A percentile compares a stretch with the other conserved stretches of the same genome.
Evolutionary conservation across 2,797 vertebrate genomes (phyloP).

Genomic region (Trachops cirrhosus): DNA sequence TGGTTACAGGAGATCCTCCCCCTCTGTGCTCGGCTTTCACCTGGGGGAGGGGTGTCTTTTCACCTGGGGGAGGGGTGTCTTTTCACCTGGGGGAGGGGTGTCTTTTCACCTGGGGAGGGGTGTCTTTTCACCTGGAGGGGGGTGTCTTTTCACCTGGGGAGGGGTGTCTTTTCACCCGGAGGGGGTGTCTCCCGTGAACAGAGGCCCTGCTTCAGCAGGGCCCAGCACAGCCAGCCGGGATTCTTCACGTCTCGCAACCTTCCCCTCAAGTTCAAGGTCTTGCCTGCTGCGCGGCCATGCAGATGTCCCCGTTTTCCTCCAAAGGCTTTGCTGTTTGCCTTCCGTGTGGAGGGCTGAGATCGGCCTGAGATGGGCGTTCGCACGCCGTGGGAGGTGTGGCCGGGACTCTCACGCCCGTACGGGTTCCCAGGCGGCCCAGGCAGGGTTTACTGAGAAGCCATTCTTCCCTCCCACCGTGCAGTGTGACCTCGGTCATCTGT

Average conservation of each 20-base stretch:
- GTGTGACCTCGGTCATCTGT: accelerated
- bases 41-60: too few relatives aligned
- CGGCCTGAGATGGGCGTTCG: background rate
- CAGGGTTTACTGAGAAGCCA: accelerated
- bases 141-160: too few relatives aligned
- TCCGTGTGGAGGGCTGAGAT: accelerated
- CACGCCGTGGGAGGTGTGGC: accelerated
- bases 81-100: too few relatives aligned
- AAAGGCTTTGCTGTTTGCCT: too few relatives aligned
- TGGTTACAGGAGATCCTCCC: background rate
- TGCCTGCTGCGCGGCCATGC: background rate
- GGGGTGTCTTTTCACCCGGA: too few relatives aligned
- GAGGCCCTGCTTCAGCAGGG: background rate
- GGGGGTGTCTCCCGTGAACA: background rate
- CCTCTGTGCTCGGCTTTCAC: too few relatives aligned
- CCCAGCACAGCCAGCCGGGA: accelerated
- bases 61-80: too few relatives aligned
- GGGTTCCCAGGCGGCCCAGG: too few relatives aligned
- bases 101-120: too few relatives aligned
- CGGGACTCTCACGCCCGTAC: accelerated
- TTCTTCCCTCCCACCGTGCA: accelerated
- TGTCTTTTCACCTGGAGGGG: too few relatives aligned
- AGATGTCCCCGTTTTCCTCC: background rate
- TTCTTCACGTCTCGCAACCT: background rate
- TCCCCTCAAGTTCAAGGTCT: background rate